These are phyloP conservation scores for Agrilus planipennis DNA, from an alignment of 1,140 invertebrate species.

Conservation along the genomic window DNA sequence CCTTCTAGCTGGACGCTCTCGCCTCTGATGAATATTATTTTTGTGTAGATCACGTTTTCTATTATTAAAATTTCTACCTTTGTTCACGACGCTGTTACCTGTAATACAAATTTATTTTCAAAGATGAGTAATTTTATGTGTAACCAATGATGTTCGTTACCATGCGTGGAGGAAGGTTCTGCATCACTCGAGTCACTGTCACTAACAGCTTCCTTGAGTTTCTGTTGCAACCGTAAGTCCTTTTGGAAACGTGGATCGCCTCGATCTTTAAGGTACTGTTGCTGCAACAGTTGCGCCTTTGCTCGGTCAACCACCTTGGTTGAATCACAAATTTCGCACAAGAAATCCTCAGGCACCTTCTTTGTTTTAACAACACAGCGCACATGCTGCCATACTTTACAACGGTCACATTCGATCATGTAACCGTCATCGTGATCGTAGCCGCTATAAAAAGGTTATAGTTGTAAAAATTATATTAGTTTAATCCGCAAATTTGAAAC, in stretches of 20 bases:
- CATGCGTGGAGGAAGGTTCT: no score
- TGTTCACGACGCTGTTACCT: no score
- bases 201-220: constrained; percentile 17
- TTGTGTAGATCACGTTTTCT: no score
- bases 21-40: no score
- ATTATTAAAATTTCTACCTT: no score
- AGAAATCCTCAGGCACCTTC: constrained; percentile 88
- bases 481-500: constrained; percentile 3
- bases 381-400: constrained; percentile 83
- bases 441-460: constrained; percentile 44
- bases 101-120: no score
- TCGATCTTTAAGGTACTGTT: constrained; percentile 64
- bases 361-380: constrained; percentile 90
- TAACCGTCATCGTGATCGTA: constrained; percentile 94
- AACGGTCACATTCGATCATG: constrained; percentile 95
- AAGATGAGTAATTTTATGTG: no score
- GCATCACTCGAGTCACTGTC: constrained; percentile 30
- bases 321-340: constrained; percentile 82
- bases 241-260: constrained; percentile 42
- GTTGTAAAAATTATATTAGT: not conserved
- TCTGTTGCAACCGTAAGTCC: constrained; percentile 26
- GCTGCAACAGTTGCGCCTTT: constrained; percentile 69
- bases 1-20: constrained; percentile 1
- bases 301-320: constrained; percentile 62
- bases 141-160: no score